Conservation (phyloP, 2,797 vertebrate species). For the Bovichtus variegatus region DNA sequence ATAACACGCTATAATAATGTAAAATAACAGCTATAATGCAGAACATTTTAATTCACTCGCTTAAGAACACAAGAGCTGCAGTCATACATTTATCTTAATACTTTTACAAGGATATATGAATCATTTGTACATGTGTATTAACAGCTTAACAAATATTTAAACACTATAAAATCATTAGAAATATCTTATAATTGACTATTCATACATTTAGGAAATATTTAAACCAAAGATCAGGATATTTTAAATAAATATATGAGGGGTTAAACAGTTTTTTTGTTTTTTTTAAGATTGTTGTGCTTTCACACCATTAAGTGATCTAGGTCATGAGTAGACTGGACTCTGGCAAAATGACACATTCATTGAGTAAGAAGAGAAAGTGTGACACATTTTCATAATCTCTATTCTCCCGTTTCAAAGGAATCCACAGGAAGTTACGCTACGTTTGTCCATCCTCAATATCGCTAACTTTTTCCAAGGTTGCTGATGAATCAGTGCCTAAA, state of each 20-base stretch:
- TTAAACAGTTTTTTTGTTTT: background rate
- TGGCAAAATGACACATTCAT: constrained; percentile 19
- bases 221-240: background rate
- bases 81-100: background rate
- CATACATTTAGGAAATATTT: background rate
- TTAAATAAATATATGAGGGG: background rate
- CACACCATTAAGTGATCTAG: background rate
- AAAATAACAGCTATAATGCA: no score
- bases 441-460: constrained; percentile 1
- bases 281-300: background rate
- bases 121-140: background rate
- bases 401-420: background rate
- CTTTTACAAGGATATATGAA: background rate
- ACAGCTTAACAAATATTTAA: background rate
- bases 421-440: constrained; percentile 11
- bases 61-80: no score
- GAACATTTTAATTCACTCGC: no score
- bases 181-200: background rate
- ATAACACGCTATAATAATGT: no score
- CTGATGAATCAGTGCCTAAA: constrained; percentile 58
- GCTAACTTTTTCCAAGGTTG: constrained; percentile 35
- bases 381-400: constrained; percentile 4
- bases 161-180: background rate
- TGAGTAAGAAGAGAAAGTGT: constrained; percentile 31
- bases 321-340: background rate